Evolutionary conservation across 2,888 invertebrate species (phyloP).

Genomic region (Seira sanloemensis): DNA sequence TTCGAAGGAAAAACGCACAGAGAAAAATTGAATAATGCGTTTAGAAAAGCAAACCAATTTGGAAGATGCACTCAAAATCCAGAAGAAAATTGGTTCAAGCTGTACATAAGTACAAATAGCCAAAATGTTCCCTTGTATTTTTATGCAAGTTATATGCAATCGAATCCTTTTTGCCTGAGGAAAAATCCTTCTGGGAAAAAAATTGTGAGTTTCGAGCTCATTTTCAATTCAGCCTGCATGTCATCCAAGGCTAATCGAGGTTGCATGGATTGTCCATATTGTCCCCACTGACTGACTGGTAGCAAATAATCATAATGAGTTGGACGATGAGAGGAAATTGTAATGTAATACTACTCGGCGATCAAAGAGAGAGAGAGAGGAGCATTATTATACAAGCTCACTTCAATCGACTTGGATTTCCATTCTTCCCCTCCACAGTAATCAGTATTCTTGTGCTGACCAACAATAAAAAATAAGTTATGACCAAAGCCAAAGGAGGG

Average conservation of each 20-base stretch:
- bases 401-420: background rate
- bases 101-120: no score
- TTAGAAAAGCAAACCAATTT: no score
- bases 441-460: conserved; percentile 53
- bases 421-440: background rate
- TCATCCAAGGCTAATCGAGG: conserved; percentile 53
- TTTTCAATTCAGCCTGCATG: conserved; percentile 58
- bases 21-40: no score
- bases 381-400: background rate
- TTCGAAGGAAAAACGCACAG: no score
- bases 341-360: conserved; percentile 7
- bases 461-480: conserved; percentile 30
- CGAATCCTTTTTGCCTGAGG: background rate
- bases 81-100: no score
- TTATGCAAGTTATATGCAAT: no score
- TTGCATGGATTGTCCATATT: conserved; percentile 57
- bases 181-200: conserved; percentile 56
- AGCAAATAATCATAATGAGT: conserved; percentile 41
- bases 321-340: conserved; percentile 16
- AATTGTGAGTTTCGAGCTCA: conserved; percentile 46
- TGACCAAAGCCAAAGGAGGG: background rate
- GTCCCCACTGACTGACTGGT: conserved; percentile 40
- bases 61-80: no score
- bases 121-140: no score
- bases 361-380: background rate